A percentile compares a stretch with the other conserved stretches of the same genome.
phyloP scores from a whole-genome alignment of 2,888 invertebrate genomes.

The Hetaerina titia region DNA sequence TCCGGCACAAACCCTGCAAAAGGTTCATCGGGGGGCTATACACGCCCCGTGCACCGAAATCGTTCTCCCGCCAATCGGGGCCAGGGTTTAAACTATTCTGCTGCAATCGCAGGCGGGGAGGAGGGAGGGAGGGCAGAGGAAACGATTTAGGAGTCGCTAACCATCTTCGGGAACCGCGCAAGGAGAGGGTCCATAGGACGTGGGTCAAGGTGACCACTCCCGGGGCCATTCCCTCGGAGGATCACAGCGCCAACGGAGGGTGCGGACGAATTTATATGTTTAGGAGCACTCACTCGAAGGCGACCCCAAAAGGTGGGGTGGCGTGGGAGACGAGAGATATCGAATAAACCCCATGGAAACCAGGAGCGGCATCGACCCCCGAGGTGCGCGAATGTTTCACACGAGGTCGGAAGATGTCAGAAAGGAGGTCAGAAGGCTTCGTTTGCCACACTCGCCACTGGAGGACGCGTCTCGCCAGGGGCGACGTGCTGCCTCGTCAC shows the following conservation, averaged over 20 bases:
- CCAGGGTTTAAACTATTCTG: background rate
- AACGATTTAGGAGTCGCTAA: background rate
- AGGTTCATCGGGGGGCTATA: no score
- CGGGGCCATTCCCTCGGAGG: no score
- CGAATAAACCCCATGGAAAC: background rate
- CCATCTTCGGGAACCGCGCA: background rate
- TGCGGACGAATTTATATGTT: no score
- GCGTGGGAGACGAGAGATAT: background rate
- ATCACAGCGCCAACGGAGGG: no score
- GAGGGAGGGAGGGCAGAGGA: background rate
- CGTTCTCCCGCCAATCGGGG: background rate
- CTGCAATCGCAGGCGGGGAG: background rate
- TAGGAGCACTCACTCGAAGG: background rate
- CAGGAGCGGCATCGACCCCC: background rate
- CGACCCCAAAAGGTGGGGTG: background rate
- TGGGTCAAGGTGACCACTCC: no score
- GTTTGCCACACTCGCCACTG: background rate
- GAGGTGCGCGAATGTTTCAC: background rate
- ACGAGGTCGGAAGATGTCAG: background rate
- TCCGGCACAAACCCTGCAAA: background rate
- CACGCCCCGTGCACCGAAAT: background rate
- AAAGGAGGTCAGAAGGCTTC: background rate
- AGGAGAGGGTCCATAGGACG: background rate
- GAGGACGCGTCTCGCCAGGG: background rate
- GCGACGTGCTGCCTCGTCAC: background rate